A percentile compares a stretch with the other conserved stretches of the same genome.
These are phyloP conservation scores for Eupithecia pulchellata DNA, from an alignment of 2,888 invertebrate genomes.

Conservation along the genomic window DNA sequence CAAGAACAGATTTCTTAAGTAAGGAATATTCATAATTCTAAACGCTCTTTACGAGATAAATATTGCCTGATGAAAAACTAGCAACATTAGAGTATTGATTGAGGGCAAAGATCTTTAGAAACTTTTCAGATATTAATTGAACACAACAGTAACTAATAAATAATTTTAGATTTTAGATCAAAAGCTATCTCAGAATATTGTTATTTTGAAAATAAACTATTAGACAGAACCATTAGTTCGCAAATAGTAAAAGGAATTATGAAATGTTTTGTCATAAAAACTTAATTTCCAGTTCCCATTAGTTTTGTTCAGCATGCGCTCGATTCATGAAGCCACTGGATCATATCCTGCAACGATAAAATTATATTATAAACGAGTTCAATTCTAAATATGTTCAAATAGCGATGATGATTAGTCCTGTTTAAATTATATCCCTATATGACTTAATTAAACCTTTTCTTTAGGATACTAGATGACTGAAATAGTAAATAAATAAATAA, in stretches of 20 bases:
- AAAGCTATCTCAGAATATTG: neutral
- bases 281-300: constrained; percentile 16
- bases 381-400: neutral
- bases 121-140: neutral
- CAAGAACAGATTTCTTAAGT: constrained; percentile 13
- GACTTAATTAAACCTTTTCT: no score
- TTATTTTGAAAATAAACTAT: neutral
- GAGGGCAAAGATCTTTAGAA: constrained; percentile 27
- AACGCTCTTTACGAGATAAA: constrained; percentile 36
- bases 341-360: constrained; percentile 22
- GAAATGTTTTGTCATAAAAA: constrained; percentile 19
- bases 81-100: constrained; percentile 43
- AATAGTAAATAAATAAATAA: neutral
- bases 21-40: constrained; percentile 26
- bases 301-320: constrained; percentile 19
- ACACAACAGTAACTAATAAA: neutral
- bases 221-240: neutral
- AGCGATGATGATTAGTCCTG: neutral
- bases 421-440: neutral
- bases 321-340: constrained; percentile 11
- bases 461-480: no score
- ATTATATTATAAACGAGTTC: neutral
- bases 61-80: constrained; percentile 37
- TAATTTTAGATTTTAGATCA: neutral
- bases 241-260: neutral